phyloP scores from a whole-genome alignment of 2,888 invertebrate genomes.

The Autographa pulchrina region DNA sequence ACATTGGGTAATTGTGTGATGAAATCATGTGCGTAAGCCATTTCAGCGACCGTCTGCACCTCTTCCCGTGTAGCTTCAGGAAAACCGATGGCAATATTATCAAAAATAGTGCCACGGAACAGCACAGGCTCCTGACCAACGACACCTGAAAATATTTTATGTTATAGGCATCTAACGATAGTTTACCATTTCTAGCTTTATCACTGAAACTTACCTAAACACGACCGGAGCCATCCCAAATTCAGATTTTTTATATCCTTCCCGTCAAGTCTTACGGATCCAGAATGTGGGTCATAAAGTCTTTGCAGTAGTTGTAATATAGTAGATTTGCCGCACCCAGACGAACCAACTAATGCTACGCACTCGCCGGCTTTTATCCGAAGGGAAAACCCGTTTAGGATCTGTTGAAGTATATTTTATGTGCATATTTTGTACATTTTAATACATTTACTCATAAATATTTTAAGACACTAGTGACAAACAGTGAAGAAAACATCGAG shows the following conservation, averaged over 20 bases:
- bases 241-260: constrained; percentile 92
- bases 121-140: constrained; percentile 97
- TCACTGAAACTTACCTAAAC: constrained; percentile 88
- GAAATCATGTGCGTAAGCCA: constrained; percentile 94
- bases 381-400: constrained; percentile 92
- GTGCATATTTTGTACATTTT: neutral
- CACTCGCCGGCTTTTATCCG: constrained; percentile 91
- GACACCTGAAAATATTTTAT: constrained; percentile 85
- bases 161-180: neutral
- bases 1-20: constrained; percentile 92
- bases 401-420: constrained; percentile 70
- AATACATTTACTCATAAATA: too few species aligned
- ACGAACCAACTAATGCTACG: constrained; percentile 93
- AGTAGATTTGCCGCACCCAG: constrained; percentile 95
- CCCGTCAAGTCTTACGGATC: constrained; percentile 91
- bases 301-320: constrained; percentile 93
- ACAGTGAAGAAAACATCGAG: too few species aligned
- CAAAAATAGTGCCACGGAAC: constrained; percentile 94
- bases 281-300: constrained; percentile 91
- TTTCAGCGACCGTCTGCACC: constrained; percentile 92
- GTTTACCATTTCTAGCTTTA: constrained; percentile 7
- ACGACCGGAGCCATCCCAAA: constrained; percentile 93
- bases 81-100: constrained; percentile 92
- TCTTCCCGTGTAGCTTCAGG: constrained; percentile 91
- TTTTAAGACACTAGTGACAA: too few species aligned